Evolutionary conservation across 2,888 invertebrate genomes (phyloP), one percentile per base, ranked within the genome.

Genomic region (Drosophila borealis): DNA sequence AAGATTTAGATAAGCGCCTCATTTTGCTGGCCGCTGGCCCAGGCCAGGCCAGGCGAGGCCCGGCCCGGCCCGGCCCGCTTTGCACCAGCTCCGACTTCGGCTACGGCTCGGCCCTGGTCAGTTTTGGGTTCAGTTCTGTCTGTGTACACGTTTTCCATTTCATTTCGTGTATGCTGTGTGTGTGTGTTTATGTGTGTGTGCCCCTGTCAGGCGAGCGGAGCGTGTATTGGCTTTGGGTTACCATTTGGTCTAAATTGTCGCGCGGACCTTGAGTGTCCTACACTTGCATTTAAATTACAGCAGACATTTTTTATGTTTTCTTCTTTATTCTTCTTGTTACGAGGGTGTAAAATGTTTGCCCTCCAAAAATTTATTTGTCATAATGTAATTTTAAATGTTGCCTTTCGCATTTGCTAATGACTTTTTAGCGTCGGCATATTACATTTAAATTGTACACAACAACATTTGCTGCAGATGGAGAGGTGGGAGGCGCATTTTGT

Each of bases 1-100:
- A 92, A 92, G 92, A 92, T 92, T 87, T 88, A 91, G 92, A 92
- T 92, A 92, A 92, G 90, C 90, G 79, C 71, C 85, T 89, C 88
- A 88, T 87, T 89, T 89, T 89, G 84, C 84, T 86, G 85, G 88
- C 75, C 78, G 59, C 34, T 9, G n/a, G 59, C 60, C 46, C 69
- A 66, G 70, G 61, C 61, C 65, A 50, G 44, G 42, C 49, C 13
- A n/a, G 36, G 34, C 21, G 17, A 5, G n/a, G 37, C 33, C 44
- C 45, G 14, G 34, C 21, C 41, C 6, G n/a, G 37, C 33, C 44
- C 45, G 14, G 39, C 25, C 42, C 8, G 25, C 25, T 25, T 25
- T 6, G 25, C 25, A 25, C 25, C 25, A 25, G 25, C 6, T 8
- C 25, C 25, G 8, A 8, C 25, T 25, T 6, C 25, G 25, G 25